phyloP scores from a whole-genome alignment of 1,140 invertebrate species.

The Mizuhopecten yessoensis region DNA sequence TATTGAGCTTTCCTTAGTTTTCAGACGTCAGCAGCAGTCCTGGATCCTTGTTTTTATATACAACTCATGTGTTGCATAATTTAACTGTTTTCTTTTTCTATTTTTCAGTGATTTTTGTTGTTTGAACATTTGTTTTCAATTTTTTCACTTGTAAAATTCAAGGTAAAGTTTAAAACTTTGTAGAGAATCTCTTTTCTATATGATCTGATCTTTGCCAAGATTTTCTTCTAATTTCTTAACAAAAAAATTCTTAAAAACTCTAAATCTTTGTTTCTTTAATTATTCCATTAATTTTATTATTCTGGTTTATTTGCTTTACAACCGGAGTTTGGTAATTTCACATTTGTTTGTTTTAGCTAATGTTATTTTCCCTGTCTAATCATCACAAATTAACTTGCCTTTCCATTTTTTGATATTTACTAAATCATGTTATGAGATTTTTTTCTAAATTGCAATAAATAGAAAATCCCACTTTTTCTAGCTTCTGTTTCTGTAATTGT shows the following conservation, averaged over 20 bases:
- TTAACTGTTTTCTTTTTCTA: not conserved
- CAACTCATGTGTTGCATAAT: not conserved
- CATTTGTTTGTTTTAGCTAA: not conserved
- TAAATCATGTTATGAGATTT: too few species aligned
- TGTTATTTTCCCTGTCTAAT: not conserved
- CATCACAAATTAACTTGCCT: not conserved
- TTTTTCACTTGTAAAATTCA: not conserved
- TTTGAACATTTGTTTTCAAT: not conserved
- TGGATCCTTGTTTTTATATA: not conserved
- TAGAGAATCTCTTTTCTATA: not conserved
- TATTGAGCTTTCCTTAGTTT: not conserved
- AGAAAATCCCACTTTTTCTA: not conserved
- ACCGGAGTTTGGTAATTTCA: not conserved
- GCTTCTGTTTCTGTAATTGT: not conserved
- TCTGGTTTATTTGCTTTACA: not conserved
- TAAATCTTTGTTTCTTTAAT: not conserved
- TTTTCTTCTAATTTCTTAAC: not conserved
- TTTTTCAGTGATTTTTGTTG: slow-evolving; percentile 6
- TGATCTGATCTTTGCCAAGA: not conserved
- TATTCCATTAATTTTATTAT: not conserved
- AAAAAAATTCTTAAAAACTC: not conserved
- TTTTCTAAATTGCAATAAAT: not conserved
- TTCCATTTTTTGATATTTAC: not conserved
- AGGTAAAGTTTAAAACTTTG: not conserved
- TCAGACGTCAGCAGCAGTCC: not conserved